Percentiles rank a stretch among this genome's conserved stretches.
phyloP scores from a whole-genome alignment of 1,140 invertebrate species.

The Formica selysi region DNA sequence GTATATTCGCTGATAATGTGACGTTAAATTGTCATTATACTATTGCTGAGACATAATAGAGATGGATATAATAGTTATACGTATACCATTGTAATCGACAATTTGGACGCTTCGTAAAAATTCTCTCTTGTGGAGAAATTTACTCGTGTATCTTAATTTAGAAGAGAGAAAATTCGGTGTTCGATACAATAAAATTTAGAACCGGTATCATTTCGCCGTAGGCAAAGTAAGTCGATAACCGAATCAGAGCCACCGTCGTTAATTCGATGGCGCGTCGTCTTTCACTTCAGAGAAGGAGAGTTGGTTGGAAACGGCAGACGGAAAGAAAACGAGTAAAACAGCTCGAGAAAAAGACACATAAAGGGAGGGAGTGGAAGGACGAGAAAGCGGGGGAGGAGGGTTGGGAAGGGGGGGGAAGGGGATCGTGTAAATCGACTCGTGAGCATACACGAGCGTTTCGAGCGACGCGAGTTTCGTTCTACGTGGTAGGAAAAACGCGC shows the following conservation, averaged over 20 bases:
- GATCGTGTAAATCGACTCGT: conserved; percentile 64
- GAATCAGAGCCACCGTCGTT: too few species aligned
- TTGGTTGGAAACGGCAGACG: conserved; percentile 43
- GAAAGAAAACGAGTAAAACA: conserved; percentile 55
- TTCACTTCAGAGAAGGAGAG: too few species aligned
- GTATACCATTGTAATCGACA: too few species aligned
- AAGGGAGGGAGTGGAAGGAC: conserved; percentile 24
- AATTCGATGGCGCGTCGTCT: too few species aligned
- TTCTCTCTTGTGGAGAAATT: too few species aligned
- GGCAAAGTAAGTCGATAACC: too few species aligned
- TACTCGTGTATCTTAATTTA: too few species aligned
- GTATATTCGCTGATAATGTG: not conserved
- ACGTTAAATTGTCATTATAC: not conserved
- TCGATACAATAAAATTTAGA: too few species aligned
- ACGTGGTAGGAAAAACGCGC: conserved; percentile 63
- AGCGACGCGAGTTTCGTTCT: conserved; percentile 64
- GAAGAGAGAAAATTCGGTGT: too few species aligned
- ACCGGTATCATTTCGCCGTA: too few species aligned
- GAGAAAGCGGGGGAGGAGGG: conserved; percentile 26
- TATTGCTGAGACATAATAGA: not conserved
- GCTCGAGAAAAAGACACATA: conserved; percentile 41
- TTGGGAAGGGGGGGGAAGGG: not conserved
- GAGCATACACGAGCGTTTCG: conserved; percentile 78
- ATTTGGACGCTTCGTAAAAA: too few species aligned
- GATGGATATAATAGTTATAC: too few species aligned